A percentile compares a stretch with the other conserved stretches of the same genome.
Evolutionary conservation across 64 coral and sea anemone genomes (phyloP).

Genomic region (Acropora yongei): DNA sequence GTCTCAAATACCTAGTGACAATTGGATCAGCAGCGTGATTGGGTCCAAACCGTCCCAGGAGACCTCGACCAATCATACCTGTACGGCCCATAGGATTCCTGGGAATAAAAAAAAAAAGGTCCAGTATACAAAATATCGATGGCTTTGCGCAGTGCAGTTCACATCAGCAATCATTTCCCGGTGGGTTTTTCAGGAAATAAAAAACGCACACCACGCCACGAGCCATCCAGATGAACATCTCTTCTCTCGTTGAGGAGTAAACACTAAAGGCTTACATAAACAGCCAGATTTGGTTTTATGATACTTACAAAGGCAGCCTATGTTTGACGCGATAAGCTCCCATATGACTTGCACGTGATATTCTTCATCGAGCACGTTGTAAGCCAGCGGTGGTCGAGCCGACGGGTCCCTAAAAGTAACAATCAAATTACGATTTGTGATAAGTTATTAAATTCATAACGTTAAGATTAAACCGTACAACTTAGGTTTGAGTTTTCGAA

Average conservation of each 20-base stretch:
- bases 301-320: slow-evolving; percentile 77
- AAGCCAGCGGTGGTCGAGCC: slow-evolving; percentile 72
- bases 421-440: neutral
- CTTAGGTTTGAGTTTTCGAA: neutral
- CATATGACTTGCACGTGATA: slow-evolving; percentile 81
- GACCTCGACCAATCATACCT: slow-evolving; percentile 81
- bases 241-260: no score
- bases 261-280: no score
- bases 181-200: neutral
- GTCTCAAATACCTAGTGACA: slow-evolving; percentile 71
- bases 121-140: neutral
- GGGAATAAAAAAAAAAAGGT: neutral
- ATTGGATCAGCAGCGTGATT: slow-evolving; percentile 98
- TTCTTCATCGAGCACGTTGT: slow-evolving; percentile 76
- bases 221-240: no score
- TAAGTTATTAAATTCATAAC: no score
- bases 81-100: slow-evolving; percentile 99
- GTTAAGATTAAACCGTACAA: neutral
- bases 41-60: slow-evolving; percentile 93
- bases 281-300: neutral
- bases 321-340: slow-evolving; percentile 78
- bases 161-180: neutral
- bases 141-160: no score
- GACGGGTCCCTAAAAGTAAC: slow-evolving; percentile 26
- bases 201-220: no score